Evolutionary conservation across 2,113 vertebrate genomes (phyloP), one percentile per base, ranked within the genome.

Genomic region (Malurus cyaneus): DNA sequence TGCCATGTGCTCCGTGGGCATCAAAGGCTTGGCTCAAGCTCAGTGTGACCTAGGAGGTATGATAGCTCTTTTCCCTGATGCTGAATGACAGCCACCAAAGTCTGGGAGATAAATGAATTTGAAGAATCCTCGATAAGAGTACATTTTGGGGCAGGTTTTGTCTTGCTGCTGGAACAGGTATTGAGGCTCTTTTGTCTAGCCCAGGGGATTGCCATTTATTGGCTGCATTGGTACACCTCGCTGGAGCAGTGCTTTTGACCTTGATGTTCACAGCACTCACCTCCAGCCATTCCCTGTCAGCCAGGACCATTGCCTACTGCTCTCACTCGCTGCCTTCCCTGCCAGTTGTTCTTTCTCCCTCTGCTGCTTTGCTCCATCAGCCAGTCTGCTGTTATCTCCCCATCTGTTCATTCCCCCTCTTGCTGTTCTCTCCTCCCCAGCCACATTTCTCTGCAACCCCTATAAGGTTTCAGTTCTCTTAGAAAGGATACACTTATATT

Each of bases 291-390:
- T 78, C 20, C 32, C 32, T 80, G 69, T 50, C 69, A 85, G 65
- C 25, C 44, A 62, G 49, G 73, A 42, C 71, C 61, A 32, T 41
- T 69, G 47, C 78, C 1, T 54, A 8, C 56, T 89, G 60, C 64
- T 95, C 53, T 57, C 31, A 60, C 52, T 79, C 62, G 42, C 93
- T 89, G 69, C 41, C 25, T 91, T 54, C 46, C 71, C 73, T 56
- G 66, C 49, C 78, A 95, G 94, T 95, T 91, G 87, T 95, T 95
- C 92, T 72, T 92, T 69, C 80, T 89, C 53, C 18, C 54, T 80
- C 36, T 74, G 81, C 69, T 84, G 84, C 84, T 56, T 73, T 79
- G 46, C 72, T 92, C 84, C 1, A 1, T 86, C 94, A 96, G 64
- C 73, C 89, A 56, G 60, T 67, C 89, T 95, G 80, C 70, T 0